A percentile compares a stretch with the other conserved stretches of the same genome.
phyloP scores from a whole-genome alignment of 2,888 invertebrate genomes.

The Dasysyrphus albostriatus region DNA sequence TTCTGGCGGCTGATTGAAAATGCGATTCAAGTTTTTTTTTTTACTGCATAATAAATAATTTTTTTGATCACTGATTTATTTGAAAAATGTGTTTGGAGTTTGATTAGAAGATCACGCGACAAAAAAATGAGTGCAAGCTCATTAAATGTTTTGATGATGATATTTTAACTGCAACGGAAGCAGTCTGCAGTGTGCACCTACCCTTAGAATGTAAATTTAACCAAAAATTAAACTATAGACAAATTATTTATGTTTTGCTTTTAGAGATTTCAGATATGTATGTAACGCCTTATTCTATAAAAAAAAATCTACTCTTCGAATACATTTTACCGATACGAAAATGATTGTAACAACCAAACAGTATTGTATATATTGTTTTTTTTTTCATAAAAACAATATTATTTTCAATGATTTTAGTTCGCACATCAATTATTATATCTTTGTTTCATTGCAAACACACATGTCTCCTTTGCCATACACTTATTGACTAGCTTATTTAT shows the following conservation, averaged over 20 bases:
- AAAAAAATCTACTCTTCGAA: not conserved
- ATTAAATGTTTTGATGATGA: too few relatives aligned
- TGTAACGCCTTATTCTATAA: not conserved
- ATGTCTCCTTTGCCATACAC: constrained; percentile 50
- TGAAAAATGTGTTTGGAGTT: too few relatives aligned
- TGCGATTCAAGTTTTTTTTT: too few relatives aligned
- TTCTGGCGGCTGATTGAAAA: too few relatives aligned
- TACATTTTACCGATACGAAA: not conserved
- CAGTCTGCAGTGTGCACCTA: too few relatives aligned
- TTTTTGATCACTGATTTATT: too few relatives aligned
- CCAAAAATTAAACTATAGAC: not conserved
- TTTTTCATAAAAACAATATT: not conserved
- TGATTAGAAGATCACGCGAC: too few relatives aligned
- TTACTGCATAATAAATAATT: too few relatives aligned
- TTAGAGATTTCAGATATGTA: not conserved
- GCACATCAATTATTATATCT: constrained; percentile 10
- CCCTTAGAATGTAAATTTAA: too few relatives aligned
- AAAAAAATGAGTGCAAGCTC: too few relatives aligned
- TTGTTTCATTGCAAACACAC: constrained; percentile 37
- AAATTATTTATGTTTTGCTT: too few relatives aligned
- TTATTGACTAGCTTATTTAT: constrained; percentile 70
- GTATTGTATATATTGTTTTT: not conserved
- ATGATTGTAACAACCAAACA: constrained; percentile 26
- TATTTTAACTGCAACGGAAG: too few relatives aligned
- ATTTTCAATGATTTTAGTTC: constrained; percentile 12